A percentile compares a stretch with the other conserved stretches of the same genome.
Conservation (phyloP, 2,888 invertebrate species). For the Tricholauxania praeusta region DNA sequence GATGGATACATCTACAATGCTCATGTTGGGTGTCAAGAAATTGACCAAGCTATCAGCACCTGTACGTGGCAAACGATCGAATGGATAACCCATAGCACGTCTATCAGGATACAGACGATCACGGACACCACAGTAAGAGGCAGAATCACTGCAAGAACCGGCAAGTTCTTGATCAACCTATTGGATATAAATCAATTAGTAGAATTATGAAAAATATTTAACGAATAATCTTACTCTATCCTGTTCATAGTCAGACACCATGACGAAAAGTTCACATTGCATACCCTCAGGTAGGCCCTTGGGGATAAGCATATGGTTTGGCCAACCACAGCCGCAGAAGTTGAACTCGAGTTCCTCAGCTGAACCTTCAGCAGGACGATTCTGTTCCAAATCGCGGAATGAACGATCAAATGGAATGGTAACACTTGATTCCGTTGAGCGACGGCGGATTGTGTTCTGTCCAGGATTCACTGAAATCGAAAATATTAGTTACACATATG, state of each 20-base stretch:
- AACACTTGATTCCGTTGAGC: constrained; percentile 80
- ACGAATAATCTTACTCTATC: constrained; percentile 68
- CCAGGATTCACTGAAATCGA: constrained; percentile 74
- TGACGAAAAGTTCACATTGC: constrained; percentile 78
- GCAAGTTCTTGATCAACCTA: constrained; percentile 65
- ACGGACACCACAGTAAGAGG: constrained; percentile 83
- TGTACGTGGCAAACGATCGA: constrained; percentile 77
- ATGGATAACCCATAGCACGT: constrained; percentile 88
- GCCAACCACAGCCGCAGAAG: constrained; percentile 92
- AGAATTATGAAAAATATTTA: background rate
- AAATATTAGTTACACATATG: background rate
- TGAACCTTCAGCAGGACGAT: constrained; percentile 72
- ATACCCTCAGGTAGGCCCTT: constrained; percentile 77
- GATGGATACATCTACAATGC: constrained; percentile 72
- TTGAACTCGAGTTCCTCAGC: constrained; percentile 74
- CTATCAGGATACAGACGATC: constrained; percentile 84
- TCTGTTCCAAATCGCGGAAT: constrained; percentile 77
- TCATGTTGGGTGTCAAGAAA: constrained; percentile 84
- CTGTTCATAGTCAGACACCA: constrained; percentile 80
- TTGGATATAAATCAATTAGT: background rate
- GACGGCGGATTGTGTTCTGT: constrained; percentile 75
- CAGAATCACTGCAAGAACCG: constrained; percentile 77
- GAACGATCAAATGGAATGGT: constrained; percentile 87
- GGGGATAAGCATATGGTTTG: constrained; percentile 83
- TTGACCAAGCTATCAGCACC: constrained; percentile 73